These are phyloP conservation scores for Bombus sylvicola DNA, from an alignment of 1,140 invertebrate genomes.

Conservation along the genomic window DNA sequence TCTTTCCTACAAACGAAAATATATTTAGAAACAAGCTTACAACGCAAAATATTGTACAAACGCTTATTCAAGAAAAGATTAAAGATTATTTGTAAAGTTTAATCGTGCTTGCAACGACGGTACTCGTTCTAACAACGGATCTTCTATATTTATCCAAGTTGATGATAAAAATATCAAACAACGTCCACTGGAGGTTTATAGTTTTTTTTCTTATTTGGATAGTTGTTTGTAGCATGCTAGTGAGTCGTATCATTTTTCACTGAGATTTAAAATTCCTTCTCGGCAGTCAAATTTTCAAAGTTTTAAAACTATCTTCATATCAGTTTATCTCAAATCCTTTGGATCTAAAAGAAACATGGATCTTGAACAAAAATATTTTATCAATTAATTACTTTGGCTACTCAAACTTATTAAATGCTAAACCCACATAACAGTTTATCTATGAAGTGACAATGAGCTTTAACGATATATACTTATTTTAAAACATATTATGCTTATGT, in stretches of 20 bases:
- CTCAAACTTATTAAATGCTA: background rate
- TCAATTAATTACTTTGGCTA: background rate
- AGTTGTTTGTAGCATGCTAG: conserved; percentile 25
- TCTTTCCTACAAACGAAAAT: background rate
- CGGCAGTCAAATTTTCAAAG: background rate
- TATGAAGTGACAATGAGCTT: too few relatives aligned
- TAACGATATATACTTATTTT: too few relatives aligned
- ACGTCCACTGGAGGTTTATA: conserved; percentile 53
- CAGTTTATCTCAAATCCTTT: too few relatives aligned
- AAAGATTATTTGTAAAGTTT: conserved; percentile 3
- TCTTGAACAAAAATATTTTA: background rate
- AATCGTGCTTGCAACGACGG: background rate
- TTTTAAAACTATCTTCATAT: background rate
- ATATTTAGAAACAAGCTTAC: background rate
- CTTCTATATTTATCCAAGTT: background rate
- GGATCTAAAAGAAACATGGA: background rate
- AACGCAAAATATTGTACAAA: background rate
- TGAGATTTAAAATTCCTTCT: background rate
- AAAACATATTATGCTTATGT: too few relatives aligned
- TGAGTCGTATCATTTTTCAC: background rate
- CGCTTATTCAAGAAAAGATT: conserved; percentile 2
- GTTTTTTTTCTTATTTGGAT: conserved; percentile 56
- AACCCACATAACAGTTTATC: background rate
- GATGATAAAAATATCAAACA: conserved; percentile 15
- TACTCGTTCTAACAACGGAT: background rate